Evolutionary conservation across 1,140 invertebrate genomes (phyloP).

Genomic region (Oedothorax gibbosus): DNA sequence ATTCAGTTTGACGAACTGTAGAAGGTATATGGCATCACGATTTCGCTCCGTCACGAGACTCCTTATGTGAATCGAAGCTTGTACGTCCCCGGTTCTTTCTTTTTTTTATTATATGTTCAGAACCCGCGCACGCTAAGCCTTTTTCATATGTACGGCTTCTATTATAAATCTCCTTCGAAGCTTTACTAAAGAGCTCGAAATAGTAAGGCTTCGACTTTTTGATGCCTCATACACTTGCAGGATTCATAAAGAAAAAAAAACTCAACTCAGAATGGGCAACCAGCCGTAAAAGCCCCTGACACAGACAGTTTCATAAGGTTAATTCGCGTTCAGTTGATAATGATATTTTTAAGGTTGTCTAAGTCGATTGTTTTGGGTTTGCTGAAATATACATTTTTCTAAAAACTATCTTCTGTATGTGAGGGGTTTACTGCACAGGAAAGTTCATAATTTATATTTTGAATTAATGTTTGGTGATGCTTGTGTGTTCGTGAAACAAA

Average conservation of each 20-base stretch:
- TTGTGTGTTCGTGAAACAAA: too few relatives aligned
- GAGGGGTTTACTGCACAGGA: too few relatives aligned
- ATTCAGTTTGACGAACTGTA: conserved; percentile 36
- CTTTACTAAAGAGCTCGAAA: conserved; percentile 45
- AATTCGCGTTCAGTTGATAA: background rate
- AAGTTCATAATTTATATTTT: too few relatives aligned
- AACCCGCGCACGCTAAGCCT: conserved; percentile 39
- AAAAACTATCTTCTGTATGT: too few relatives aligned
- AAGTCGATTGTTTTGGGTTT: background rate
- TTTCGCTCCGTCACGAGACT: conserved; percentile 43
- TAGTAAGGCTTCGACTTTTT: conserved; percentile 41
- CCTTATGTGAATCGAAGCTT: conserved; percentile 51
- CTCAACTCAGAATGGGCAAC: background rate
- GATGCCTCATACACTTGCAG: background rate
- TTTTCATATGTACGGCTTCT: conserved; percentile 42
- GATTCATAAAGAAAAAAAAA: background rate
- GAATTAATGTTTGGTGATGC: too few relatives aligned
- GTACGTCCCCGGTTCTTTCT: conserved; percentile 25
- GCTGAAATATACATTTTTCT: background rate
- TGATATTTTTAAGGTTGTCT: background rate
- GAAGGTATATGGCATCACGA: conserved; percentile 52
- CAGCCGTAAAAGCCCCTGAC: background rate
- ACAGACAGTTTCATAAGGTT: background rate
- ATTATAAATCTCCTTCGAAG: conserved; percentile 57
- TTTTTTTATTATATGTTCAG: conserved; percentile 53